A percentile compares a stretch with the other conserved stretches of the same genome.
These are phyloP conservation scores for Myiozetetes cayanensis DNA, from an alignment of 2,113 vertebrate species.

Conservation along the genomic window DNA sequence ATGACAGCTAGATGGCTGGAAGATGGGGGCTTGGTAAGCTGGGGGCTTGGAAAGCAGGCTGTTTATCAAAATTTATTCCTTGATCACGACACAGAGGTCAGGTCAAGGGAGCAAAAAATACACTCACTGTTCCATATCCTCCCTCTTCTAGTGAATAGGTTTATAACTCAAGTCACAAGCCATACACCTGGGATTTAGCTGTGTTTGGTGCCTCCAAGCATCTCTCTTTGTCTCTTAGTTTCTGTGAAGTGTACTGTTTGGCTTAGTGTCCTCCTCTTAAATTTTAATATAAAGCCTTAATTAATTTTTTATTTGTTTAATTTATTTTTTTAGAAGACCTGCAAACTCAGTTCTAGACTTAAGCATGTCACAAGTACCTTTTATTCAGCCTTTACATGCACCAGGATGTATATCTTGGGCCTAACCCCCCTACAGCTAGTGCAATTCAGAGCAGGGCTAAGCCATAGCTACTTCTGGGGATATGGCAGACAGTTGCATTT, in stretches of 20 bases:
- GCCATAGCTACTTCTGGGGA: rapidly evolving
- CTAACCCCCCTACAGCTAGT: rapidly evolving
- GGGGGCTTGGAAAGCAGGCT: not conserved
- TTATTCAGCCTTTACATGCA: not conserved
- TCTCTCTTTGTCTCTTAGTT: not conserved
- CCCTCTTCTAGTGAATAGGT: not conserved
- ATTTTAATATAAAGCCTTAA: not conserved
- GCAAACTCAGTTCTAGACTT: not conserved
- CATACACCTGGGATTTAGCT: not conserved
- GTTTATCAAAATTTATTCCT: not conserved
- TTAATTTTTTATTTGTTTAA: not conserved
- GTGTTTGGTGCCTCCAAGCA: not conserved
- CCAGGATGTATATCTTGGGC: not conserved
- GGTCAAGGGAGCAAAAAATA: not conserved
- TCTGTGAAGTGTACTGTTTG: not conserved
- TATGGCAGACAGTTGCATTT: not conserved
- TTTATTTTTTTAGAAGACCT: not conserved
- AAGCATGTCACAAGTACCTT: not conserved
- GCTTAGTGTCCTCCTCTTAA: not conserved
- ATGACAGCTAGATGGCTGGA: not conserved
- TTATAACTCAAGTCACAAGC: not conserved
- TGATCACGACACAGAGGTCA: not conserved
- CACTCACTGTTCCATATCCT: not conserved
- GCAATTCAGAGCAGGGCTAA: not conserved
- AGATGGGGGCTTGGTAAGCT: not conserved